phyloP scores from a whole-genome alignment of 2,888 invertebrate genomes.

The Cheilosia variabilis region DNA sequence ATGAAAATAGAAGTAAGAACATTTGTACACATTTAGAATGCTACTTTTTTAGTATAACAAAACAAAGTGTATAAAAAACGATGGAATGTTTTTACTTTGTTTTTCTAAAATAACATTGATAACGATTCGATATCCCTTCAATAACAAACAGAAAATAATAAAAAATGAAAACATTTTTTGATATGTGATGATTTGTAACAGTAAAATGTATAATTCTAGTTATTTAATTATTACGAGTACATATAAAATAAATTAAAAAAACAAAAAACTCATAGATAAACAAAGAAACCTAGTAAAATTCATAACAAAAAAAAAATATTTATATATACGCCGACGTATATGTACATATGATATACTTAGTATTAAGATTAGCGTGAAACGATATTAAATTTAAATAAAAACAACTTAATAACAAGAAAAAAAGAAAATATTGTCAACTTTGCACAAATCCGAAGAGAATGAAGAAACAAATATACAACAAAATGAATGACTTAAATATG shows the following conservation, averaged over 20 bases:
- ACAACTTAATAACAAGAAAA: constrained; percentile 75
- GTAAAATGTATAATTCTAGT: constrained; percentile 71
- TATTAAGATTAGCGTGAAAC: constrained; percentile 75
- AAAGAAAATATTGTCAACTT: constrained; percentile 72
- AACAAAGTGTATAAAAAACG: constrained; percentile 30
- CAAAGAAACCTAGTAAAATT: constrained; percentile 72
- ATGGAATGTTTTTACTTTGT: constrained; percentile 56
- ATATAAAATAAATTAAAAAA: constrained; percentile 64
- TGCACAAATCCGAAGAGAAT: constrained; percentile 75
- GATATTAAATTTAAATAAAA: constrained; percentile 76
- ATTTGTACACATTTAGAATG: constrained; percentile 68
- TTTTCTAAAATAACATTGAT: constrained; percentile 48
- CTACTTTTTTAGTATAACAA: constrained; percentile 65
- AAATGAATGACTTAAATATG: constrained; percentile 62
- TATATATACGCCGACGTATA: constrained; percentile 69
- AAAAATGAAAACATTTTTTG: constrained; percentile 73
- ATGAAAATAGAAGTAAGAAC: constrained; percentile 52
- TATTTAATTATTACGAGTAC: constrained; percentile 59
- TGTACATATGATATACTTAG: constrained; percentile 73
- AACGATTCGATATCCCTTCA: constrained; percentile 69
- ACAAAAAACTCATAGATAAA: constrained; percentile 61
- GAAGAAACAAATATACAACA: constrained; percentile 71
- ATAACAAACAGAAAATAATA: constrained; percentile 17
- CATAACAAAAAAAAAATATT: constrained; percentile 54
- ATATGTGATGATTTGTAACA: constrained; percentile 80